Base-by-base conservation (phyloP, 2,888 invertebrate genomes). In the Platynereis dumerilii region DNA sequence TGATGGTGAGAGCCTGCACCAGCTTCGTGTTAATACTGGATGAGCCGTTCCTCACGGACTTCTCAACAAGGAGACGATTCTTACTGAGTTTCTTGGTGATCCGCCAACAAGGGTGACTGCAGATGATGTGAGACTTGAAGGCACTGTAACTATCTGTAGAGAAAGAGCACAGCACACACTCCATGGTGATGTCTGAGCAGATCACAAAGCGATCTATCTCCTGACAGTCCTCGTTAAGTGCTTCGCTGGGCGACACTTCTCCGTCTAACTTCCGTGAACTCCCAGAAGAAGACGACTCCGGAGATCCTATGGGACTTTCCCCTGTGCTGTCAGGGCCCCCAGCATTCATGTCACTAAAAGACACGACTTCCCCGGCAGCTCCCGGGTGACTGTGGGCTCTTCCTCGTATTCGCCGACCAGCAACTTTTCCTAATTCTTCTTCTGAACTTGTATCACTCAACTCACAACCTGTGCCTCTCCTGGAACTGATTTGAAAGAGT, bases 71-170 rank as follows among this genome's bases (percentile, higher is more conserved):
- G 24, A 68, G 64, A 0, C 69, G 55, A 54, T 68, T 69, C 60
- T 67, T 69, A 57, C 68, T 68, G n/a, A 69, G 66, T 29, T 69
- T 69, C 55, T 69, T 69, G 3, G 69, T 69, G 45, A 69, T 68
- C 15, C 69, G 39, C 69, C 69, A 69, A 29, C 64, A 66, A 1
- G 69, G 69, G 45, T 69, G 69, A 57, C 66, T 68, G 58, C 69
- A 69, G 28, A 69, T 69, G 52, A 69, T 69, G 59, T 69, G 69
- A 15, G 69, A 69, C 59, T 69, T 69, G 68, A 69, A 69, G 34
- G 68, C 58, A 48, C 66, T 68, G 58, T 69, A 69, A 42, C 42
- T 60, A 42, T 60, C 64, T 0, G 69, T 69, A 29, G 60, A 60
- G 58, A 67, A 69, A 3, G 62, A 57, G 44, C 69, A 69, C 60